Evolutionary conservation across 2,797 vertebrate species (phyloP).

Genomic region (Gymnodraco acuticeps): DNA sequence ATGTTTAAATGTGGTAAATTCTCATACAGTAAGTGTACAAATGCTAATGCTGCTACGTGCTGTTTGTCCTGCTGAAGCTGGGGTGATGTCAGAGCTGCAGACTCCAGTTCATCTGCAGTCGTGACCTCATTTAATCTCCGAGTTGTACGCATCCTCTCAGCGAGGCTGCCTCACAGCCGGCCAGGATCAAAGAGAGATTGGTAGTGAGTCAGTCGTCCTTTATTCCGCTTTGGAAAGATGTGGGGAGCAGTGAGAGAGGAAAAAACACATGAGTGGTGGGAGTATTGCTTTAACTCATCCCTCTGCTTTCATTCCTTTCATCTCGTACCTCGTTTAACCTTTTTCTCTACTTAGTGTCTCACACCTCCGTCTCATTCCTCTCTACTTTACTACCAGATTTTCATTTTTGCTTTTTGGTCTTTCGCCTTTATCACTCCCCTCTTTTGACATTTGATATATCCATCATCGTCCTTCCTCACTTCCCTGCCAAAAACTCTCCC

Average conservation of each 20-base stretch:
- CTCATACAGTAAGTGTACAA: constrained; percentile 20
- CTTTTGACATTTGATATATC: constrained; percentile 38
- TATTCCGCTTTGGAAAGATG: constrained; percentile 65
- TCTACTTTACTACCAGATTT: constrained; percentile 48
- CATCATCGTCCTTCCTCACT: constrained; percentile 15
- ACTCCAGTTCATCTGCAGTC: constrained; percentile 52
- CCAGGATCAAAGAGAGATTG: constrained; percentile 75
- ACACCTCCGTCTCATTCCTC: constrained; percentile 47
- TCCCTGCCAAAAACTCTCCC: constrained; percentile 39
- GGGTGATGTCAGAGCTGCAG: constrained; percentile 44
- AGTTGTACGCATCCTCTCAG: constrained; percentile 47
- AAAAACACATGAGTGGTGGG: constrained; percentile 49
- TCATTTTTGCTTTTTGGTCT: constrained; percentile 53
- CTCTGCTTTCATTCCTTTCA: constrained; percentile 70
- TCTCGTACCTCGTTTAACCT: constrained; percentile 55
- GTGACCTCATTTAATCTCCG: constrained; percentile 73
- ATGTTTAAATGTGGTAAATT: background rate
- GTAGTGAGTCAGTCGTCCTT: constrained; percentile 74
- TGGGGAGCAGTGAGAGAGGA: constrained; percentile 47
- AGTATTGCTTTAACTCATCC: constrained; percentile 68
- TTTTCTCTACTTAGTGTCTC: constrained; percentile 40
- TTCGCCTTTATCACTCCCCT: constrained; percentile 41
- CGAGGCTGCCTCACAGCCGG: constrained; percentile 58
- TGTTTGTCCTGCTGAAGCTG: constrained; percentile 16
- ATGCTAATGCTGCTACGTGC: constrained; percentile 20